Evolutionary conservation across 2,113 vertebrate species (phyloP), one percentile per base, ranked within the genome.

Genomic region (Progne subis): DNA sequence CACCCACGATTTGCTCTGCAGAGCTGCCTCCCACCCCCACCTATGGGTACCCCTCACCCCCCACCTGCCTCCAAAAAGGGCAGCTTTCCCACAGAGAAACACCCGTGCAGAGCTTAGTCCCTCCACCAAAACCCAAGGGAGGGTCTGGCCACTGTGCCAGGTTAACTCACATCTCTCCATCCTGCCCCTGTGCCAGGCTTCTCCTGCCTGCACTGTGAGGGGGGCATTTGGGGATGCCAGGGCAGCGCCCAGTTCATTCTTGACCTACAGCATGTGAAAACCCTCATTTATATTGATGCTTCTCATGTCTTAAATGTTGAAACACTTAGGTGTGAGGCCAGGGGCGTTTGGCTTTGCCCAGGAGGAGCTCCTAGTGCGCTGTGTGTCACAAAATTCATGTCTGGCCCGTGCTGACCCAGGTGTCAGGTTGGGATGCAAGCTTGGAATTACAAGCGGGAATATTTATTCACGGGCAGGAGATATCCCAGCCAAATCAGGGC

Each of bases 331-430:
- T 2, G 10, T 39, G 53, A 68, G 67, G 34, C 32, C 52, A 32
- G 57, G 3, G n/a, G 10, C 14, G 31, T 9, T 59, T 87, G 32
- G 18, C 41, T 86, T 60, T 56, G 71, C 29, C 26, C n/a, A 16
- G 59, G 12, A 59, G 12, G 55, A 79, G n/a, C 8, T 34, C 19
- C 21, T 23, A 14, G 8, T 2, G 6, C 1, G 1, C 24, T 0
- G 7, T 4, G 21, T 17, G 75, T 18, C 75, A 69, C 1, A 5
- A 55, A 39, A 60, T 20, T 68, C 4, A 3, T 5, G 14, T 2
- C 24, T 60, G 39, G 43, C 18, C 25, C 0, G 0, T 20, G 46
- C 43, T 1, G 1, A 34, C 20, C 2, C 0, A 34, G 52, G 34
- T 1, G 5, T 18, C n/a, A 44, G 26, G 12, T 17, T 52, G 29